These are phyloP conservation scores for Gonatopus flavifemur DNA, from an alignment of 1,140 invertebrate species.

Conservation along the genomic window DNA sequence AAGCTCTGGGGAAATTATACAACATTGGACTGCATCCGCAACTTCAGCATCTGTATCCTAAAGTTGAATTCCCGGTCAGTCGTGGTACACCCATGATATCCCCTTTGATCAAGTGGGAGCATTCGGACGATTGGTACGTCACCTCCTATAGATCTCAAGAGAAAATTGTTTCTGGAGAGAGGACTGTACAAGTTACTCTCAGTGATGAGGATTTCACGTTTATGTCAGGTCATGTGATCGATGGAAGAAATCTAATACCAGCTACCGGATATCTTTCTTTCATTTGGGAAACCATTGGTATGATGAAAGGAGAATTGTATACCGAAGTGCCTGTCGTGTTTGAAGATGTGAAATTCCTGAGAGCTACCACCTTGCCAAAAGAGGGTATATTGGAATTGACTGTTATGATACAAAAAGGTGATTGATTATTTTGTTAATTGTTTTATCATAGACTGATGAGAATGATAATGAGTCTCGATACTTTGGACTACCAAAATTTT, in stretches of 20 bases:
- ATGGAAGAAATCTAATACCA: constrained; percentile 84
- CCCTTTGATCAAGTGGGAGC: constrained; percentile 84
- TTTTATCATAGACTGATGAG: background rate
- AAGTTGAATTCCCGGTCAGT: constrained; percentile 70
- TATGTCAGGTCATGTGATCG: constrained; percentile 83
- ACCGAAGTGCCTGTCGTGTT: constrained; percentile 81
- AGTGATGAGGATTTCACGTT: constrained; percentile 73
- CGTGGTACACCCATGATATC: constrained; percentile 72
- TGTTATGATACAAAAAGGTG: constrained; percentile 79
- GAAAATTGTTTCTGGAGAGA: constrained; percentile 67
- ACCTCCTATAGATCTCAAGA: constrained; percentile 64
- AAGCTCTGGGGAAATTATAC: constrained; percentile 74
- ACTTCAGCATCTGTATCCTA: constrained; percentile 64
- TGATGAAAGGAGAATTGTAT: constrained; percentile 70
- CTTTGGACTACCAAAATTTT: too few species aligned
- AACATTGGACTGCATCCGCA: constrained; percentile 66
- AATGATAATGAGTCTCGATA: too few species aligned
- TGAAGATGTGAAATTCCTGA: constrained; percentile 81
- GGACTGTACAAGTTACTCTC: constrained; percentile 64
- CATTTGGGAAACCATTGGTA: constrained; percentile 86
- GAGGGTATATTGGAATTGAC: constrained; percentile 72
- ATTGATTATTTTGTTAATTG: too few species aligned
- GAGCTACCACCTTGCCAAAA: constrained; percentile 79
- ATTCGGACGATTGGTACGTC: constrained; percentile 76
- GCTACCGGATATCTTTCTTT: constrained; percentile 85